Conservation (phyloP, 2,888 invertebrate species). For the Luperina testacea region DNA sequence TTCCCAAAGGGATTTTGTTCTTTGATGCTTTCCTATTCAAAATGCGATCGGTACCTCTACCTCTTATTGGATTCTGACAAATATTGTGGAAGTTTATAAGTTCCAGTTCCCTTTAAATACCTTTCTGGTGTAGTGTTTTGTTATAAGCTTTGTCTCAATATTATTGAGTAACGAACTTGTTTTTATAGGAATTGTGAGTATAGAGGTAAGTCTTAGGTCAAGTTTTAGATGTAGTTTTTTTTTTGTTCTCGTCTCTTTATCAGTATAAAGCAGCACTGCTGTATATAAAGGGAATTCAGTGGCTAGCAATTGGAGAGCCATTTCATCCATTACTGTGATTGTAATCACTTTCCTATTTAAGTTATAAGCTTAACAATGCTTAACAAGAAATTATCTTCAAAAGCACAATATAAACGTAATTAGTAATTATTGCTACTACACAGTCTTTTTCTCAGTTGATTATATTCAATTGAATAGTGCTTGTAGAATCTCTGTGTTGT, state of each 20-base stretch:
- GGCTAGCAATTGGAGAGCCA: too few relatives aligned
- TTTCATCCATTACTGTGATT: background rate
- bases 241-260: background rate
- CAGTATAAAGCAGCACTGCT: background rate
- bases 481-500: background rate
- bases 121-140: conserved; percentile 19
- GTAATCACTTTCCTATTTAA: background rate
- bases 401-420: background rate
- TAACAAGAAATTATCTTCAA: conserved; percentile 1
- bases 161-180: background rate
- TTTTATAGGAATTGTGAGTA: background rate
- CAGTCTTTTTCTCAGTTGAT: background rate
- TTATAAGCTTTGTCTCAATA: background rate
- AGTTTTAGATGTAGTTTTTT: background rate
- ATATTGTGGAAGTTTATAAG: conserved; percentile 41
- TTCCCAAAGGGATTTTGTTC: conserved; percentile 64
- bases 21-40: conserved; percentile 62
- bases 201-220: background rate
- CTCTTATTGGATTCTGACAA: conserved; percentile 59
- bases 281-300: too few relatives aligned
- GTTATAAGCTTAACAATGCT: background rate
- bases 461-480: background rate
- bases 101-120: conserved; percentile 40
- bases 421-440: background rate
- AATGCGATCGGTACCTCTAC: conserved; percentile 47